A percentile compares a stretch with the other conserved stretches of the same genome.
Evolutionary conservation across 2,888 invertebrate species (phyloP).

Genomic region (Ornithoptera priamus): DNA sequence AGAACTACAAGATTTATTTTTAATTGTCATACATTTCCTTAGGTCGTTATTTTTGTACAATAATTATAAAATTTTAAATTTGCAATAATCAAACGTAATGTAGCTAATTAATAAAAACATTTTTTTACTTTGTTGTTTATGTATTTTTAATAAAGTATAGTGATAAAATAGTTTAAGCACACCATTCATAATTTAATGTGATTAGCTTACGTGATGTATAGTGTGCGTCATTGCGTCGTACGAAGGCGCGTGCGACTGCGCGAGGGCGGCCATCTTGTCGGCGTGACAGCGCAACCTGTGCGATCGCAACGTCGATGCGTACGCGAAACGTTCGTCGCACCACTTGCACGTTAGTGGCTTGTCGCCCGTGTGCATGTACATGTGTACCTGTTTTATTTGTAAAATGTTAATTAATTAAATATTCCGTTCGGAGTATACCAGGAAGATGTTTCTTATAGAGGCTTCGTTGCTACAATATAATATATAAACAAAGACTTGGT

Average conservation of each 20-base stretch:
- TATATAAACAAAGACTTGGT: no score
- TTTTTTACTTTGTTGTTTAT: no score
- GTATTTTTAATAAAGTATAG: no score
- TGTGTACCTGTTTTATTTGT: conserved; percentile 65
- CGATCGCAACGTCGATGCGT: conserved; percentile 78
- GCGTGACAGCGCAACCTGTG: conserved; percentile 78
- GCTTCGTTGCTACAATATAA: no score
- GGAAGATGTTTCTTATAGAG: no score
- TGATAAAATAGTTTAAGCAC: background rate
- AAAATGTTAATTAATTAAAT: background rate
- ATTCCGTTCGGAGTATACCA: no score
- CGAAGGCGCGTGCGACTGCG: conserved; percentile 38
- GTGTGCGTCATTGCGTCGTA: conserved; percentile 31
- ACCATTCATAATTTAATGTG: background rate
- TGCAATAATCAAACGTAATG: conserved; percentile 28
- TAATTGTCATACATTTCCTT: no score
- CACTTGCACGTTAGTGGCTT: conserved; percentile 78
- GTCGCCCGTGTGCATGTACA: conserved; percentile 78
- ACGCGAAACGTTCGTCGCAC: conserved; percentile 78
- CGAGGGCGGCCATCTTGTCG: conserved; percentile 64
- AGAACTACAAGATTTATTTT: no score
- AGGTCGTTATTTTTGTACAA: no score
- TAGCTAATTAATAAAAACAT: background rate
- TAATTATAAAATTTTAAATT: conserved; percentile 35
- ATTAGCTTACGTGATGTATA: conserved; percentile 42